phyloP scores from a whole-genome alignment of 2,888 invertebrate genomes.

The Sinohyriopsis cumingii region DNA sequence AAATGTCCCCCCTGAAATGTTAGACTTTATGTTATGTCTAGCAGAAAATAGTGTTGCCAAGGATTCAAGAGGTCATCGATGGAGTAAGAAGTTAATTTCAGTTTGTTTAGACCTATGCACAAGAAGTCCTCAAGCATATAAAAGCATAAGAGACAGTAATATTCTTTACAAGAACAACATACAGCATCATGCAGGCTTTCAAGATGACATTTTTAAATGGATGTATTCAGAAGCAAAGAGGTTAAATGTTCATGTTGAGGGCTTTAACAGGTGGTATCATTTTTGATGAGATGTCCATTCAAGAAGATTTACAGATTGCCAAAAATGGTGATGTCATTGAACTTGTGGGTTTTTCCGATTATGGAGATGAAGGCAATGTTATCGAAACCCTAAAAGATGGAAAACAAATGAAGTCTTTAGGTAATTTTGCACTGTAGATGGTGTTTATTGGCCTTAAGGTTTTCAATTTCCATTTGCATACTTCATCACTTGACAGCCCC shows the following conservation, averaged over 20 bases:
- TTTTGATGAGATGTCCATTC: slow-evolving; percentile 32
- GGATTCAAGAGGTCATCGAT: slow-evolving; percentile 3
- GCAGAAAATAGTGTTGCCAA: slow-evolving; percentile 1
- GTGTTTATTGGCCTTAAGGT: slow-evolving; percentile 25
- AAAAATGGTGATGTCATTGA: slow-evolving; percentile 25
- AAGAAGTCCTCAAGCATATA: slow-evolving; percentile 9
- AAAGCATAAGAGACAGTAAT: slow-evolving; percentile 2
- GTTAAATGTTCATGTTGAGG: slow-evolving; percentile 10
- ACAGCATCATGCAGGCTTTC: slow-evolving; percentile 22
- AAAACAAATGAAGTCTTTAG: slow-evolving; percentile 11
- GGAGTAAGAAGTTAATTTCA: slow-evolving; percentile 8
- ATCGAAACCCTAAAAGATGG: slow-evolving; percentile 3
- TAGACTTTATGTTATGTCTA: slow-evolving; percentile 2
- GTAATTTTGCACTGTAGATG: slow-evolving; percentile 25
- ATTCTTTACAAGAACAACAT: slow-evolving; percentile 20
- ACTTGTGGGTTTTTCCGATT: slow-evolving; percentile 21
- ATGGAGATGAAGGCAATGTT: slow-evolving; percentile 15
- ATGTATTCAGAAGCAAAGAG: slow-evolving; percentile 16
- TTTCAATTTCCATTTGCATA: slow-evolving; percentile 30
- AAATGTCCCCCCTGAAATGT: not conserved
- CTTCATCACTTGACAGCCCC: slow-evolving; percentile 15
- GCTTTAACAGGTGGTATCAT: slow-evolving; percentile 23
- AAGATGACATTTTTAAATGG: slow-evolving; percentile 27
- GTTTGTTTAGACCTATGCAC: slow-evolving; percentile 9
- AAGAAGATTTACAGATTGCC: slow-evolving; percentile 23